Percentiles rank a stretch among this genome's conserved stretches.
These are phyloP conservation scores for Actinernus sp. DNA, from an alignment of 92 coral and sea anemone species.

Conservation along the genomic window DNA sequence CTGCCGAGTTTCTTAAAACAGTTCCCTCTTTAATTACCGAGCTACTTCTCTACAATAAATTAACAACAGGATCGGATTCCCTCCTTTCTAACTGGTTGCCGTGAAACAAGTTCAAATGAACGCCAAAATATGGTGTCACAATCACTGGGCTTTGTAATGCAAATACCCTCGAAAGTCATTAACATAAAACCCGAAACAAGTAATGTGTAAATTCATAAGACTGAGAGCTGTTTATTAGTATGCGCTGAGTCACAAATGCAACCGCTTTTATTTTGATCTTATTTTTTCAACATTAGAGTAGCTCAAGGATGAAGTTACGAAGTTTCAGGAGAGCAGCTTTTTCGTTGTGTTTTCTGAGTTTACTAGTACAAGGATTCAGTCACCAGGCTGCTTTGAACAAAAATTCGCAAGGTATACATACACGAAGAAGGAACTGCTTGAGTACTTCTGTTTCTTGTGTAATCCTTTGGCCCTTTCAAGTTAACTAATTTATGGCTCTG, in stretches of 20 bases:
- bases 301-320: slow-evolving; percentile 21
- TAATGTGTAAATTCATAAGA: slow-evolving; percentile 38
- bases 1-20: too few species aligned
- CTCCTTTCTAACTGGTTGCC: slow-evolving; percentile 6
- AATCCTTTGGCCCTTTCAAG: not conserved
- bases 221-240: slow-evolving; percentile 20
- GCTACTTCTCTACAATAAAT: too few species aligned
- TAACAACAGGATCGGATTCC: not conserved
- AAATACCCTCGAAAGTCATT: slow-evolving; percentile 29
- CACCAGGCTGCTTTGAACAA: slow-evolving; percentile 18
- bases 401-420: slow-evolving; percentile 23
- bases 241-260: slow-evolving; percentile 30
- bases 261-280: slow-evolving; percentile 1
- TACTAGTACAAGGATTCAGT: slow-evolving; percentile 4
- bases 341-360: slow-evolving; percentile 30
- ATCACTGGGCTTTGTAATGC: slow-evolving; percentile 35
- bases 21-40: too few species aligned
- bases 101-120: slow-evolving; percentile 19
- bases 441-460: not conserved
- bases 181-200: slow-evolving; percentile 22
- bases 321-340: slow-evolving; percentile 1
- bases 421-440: not conserved
- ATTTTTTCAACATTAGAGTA: not conserved
- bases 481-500: not conserved
- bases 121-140: too few species aligned